Evolutionary conservation across 2,888 invertebrate genomes (phyloP).

Genomic region (Dryobotodes eremita): DNA sequence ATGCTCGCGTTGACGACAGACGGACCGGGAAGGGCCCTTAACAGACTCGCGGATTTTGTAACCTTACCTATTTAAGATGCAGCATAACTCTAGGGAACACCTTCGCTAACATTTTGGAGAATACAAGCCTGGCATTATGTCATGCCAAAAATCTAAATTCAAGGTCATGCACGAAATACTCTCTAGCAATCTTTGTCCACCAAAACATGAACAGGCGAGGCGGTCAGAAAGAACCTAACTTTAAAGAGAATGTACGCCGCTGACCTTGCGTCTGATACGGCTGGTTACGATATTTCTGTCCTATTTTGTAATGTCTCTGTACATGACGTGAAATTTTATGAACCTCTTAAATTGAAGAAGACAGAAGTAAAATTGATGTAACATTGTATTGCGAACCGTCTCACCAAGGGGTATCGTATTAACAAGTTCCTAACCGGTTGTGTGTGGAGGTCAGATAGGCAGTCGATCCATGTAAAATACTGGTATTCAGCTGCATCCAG

Average conservation of each 20-base stretch:
- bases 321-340: constrained; percentile 30
- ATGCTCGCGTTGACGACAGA: too few species aligned
- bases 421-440: background rate
- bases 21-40: too few species aligned
- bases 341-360: constrained; percentile 24
- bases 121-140: background rate
- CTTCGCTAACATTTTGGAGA: background rate
- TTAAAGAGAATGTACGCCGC: constrained; percentile 57
- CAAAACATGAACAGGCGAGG: background rate
- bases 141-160: background rate
- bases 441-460: background rate
- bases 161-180: background rate
- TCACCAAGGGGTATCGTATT: background rate
- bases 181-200: background rate
- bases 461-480: background rate
- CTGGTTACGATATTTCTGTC: constrained; percentile 52
- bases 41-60: background rate
- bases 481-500: background rate
- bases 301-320: constrained; percentile 57
- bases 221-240: constrained; percentile 20
- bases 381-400: background rate
- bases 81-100: background rate
- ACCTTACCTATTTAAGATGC: background rate
- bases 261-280: constrained; percentile 58
- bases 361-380: background rate